phyloP scores from a whole-genome alignment of 2,797 vertebrate genomes.

The Sebastes nivosus region DNA sequence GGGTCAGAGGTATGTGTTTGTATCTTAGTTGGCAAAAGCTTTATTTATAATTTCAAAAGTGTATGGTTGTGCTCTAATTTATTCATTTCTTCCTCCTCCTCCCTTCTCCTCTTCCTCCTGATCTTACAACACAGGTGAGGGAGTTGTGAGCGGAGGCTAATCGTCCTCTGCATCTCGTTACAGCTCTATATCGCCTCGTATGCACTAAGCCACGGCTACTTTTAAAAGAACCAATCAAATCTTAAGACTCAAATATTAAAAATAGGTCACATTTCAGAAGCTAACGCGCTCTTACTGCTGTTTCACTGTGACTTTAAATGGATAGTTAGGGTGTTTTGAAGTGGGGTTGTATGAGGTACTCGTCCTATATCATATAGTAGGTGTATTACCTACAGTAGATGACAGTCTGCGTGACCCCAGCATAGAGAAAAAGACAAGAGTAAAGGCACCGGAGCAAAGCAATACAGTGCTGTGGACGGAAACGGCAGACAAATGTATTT shows the following conservation, averaged over 20 bases:
- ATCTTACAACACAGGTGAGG: neutral
- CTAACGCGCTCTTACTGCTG: neutral
- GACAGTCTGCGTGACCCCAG: no score
- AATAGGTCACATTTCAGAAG: neutral
- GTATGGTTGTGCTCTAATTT: neutral
- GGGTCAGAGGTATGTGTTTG: neutral
- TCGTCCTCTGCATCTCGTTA: neutral
- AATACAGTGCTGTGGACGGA: no score
- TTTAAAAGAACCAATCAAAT: neutral
- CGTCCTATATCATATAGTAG: no score
- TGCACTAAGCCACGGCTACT: neutral
- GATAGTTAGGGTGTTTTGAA: neutral
- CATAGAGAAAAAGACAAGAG: no score
- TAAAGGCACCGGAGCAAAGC: no score
- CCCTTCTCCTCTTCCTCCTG: neutral
- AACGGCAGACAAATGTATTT: rapidly evolving
- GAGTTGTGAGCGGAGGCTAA: neutral
- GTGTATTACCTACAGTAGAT: no score
- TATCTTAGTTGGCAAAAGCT: neutral
- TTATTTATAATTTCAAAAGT: neutral
- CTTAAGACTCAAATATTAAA: neutral
- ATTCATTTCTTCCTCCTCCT: neutral
- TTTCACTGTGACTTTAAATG: neutral
- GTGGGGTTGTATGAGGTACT: no score
- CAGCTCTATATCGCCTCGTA: neutral